Conservation (phyloP, 2,113 vertebrate species). For the Chaenogobius annularis region DNA sequence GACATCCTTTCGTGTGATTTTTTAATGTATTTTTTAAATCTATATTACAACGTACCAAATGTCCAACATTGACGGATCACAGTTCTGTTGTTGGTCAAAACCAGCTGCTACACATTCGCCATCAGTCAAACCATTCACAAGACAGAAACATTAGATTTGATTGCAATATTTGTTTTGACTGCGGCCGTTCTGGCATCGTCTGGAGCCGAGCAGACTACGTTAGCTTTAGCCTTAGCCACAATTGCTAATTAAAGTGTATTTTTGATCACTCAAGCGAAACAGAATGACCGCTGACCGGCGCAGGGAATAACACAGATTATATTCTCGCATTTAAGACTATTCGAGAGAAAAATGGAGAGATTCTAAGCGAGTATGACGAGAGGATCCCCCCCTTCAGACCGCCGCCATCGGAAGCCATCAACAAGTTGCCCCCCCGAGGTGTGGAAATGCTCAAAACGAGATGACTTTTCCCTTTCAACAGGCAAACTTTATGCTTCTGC, state of each 20-base stretch:
- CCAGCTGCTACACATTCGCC: not conserved
- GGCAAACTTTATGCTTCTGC: too few relatives aligned
- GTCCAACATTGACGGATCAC: not conserved
- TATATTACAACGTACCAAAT: not conserved
- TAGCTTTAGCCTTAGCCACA: conserved; percentile 8
- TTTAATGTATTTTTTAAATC: not conserved
- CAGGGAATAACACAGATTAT: not conserved
- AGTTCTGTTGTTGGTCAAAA: not conserved
- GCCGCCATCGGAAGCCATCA: too few relatives aligned
- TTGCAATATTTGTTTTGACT: not conserved
- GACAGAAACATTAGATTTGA: not conserved
- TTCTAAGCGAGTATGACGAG: too few relatives aligned
- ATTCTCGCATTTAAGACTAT: not conserved
- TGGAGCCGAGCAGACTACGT: conserved; percentile 3
- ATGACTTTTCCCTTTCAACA: too few relatives aligned
- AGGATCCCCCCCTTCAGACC: too few relatives aligned
- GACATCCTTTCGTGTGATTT: not conserved
- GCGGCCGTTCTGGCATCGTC: not conserved
- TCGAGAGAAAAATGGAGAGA: not conserved
- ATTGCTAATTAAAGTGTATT: not conserved
- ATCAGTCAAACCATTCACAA: not conserved
- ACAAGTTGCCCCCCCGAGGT: too few relatives aligned
- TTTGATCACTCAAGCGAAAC: not conserved
- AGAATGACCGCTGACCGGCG: not conserved
- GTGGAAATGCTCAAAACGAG: too few relatives aligned